phyloP scores from a whole-genome alignment of 2,113 vertebrate species.

The Suricata suricatta region DNA sequence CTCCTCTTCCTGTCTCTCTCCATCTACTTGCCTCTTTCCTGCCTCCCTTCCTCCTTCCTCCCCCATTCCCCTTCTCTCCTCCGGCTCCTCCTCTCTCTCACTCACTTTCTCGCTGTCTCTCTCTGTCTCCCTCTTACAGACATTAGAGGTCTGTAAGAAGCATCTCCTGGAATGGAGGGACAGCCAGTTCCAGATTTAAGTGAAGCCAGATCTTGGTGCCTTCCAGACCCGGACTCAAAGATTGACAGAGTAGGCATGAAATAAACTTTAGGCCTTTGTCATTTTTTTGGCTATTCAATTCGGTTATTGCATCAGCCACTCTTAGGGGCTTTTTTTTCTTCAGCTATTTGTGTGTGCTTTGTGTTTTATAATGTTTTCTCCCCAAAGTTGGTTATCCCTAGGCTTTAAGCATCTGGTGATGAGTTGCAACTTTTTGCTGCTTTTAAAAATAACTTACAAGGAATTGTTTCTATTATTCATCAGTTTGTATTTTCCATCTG shows the following conservation, averaged over 20 bases:
- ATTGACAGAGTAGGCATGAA: conserved; percentile 18
- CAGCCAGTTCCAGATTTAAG: conserved; percentile 42
- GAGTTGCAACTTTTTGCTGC: conserved; percentile 47
- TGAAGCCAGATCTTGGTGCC: conserved; percentile 60
- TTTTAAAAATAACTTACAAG: conserved; percentile 68
- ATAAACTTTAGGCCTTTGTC: conserved; percentile 54
- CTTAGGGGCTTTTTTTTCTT: not conserved
- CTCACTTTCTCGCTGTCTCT: no score
- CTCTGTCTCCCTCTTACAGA: not conserved
- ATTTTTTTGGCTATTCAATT: conserved; percentile 46
- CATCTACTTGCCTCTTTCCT: not conserved
- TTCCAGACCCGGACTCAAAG: conserved; percentile 27
- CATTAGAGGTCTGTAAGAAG: not conserved
- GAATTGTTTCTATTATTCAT: conserved; percentile 48
- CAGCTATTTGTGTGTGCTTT: not conserved
- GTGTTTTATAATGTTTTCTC: conserved; percentile 1
- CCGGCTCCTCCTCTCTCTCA: no score
- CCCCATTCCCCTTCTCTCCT: no score
- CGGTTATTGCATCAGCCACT: conserved; percentile 37
- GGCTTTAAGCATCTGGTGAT: conserved; percentile 58
- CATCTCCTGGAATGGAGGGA: not conserved
- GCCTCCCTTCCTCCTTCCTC: no score
- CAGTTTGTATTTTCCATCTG: conserved; percentile 33
- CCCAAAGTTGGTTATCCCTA: not conserved
- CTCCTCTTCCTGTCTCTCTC: not conserved